Evolutionary conservation across 2,113 vertebrate species (phyloP), one percentile per base, ranked within the genome.

Genomic region (Ochotona princeps): DNA sequence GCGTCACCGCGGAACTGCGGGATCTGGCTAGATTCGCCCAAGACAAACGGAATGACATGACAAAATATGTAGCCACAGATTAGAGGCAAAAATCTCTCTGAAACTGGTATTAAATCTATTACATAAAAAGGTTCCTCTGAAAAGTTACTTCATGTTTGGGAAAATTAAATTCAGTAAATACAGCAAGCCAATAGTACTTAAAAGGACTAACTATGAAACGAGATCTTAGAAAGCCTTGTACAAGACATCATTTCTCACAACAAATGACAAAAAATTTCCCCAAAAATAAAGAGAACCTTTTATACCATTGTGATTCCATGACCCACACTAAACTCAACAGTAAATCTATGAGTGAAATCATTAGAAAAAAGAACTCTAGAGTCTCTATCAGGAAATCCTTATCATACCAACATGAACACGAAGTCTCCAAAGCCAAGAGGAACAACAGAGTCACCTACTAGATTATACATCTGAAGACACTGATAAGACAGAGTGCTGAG

Each of bases 151-250:
- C 1, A n/a, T 49, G 21, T 90, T 66, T 67, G 72, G 35, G 57
- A 44, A 83, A 92, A 94, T 82, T 74, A 88, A 94, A 95, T 63
- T 81, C 12, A 95, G 76, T 74, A 88, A 94, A 95, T 63, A 84
- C 10, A 95, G 72, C 51, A 89, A 91, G 61, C 73, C 21, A 25
- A 47, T 89, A 61, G 80, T 35, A 91, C 72, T 73, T 89, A 61
- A 66, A 89, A 95, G 72, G 18, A 44, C 38, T 44, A 44, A 25
- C 54, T 76, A 92, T 23, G 67, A 90, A 92, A n/a, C 32, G 32
- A 96, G 89, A 83, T 49, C 93, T 92, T 69, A 25, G 44, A 74
- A 89, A 87, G 73, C 28, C 38, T 79, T n/a, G 20, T 0, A 76
- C 85, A 54, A 73, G 32, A 86, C 0, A n/a, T 5, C 5, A 44